Percentiles rank a stretch among this genome's conserved stretches.
Conservation (phyloP, 2,113 vertebrate species). For the Ceyx cyanopectus region DNA sequence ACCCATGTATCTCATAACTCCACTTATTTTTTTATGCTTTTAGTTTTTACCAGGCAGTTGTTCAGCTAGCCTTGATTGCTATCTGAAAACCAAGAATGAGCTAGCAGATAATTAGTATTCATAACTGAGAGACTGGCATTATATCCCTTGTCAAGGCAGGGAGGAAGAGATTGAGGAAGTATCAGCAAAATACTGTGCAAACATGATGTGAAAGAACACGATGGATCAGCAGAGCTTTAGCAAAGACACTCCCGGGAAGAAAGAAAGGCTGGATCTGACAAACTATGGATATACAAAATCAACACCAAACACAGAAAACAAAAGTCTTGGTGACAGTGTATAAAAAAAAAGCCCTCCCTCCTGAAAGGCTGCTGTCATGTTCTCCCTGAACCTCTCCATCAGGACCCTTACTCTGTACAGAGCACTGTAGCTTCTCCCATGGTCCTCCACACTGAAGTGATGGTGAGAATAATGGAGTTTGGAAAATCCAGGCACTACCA, state of each 20-base stretch:
- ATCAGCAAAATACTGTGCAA: not conserved
- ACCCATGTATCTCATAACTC: not conserved
- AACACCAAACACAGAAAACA: not conserved
- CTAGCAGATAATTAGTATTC: conserved; percentile 1
- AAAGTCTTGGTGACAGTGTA: not conserved
- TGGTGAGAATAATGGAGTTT: not conserved
- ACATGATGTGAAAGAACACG: not conserved
- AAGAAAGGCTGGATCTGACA: not conserved
- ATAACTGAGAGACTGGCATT: not conserved
- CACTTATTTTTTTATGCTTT: not conserved
- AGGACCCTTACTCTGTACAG: not conserved
- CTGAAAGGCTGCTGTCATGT: not conserved
- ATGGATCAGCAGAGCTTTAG: not conserved
- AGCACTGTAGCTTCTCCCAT: not conserved
- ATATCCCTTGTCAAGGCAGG: not conserved
- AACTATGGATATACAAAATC: not conserved
- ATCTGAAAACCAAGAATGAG: not conserved
- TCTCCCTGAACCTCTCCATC: not conserved
- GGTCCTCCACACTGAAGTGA: not conserved
- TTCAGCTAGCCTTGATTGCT: not conserved
- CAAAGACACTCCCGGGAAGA: not conserved
- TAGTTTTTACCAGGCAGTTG: not conserved
- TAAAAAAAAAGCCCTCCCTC: not conserved
- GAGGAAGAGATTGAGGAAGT: not conserved
- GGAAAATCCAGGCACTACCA: not conserved